Conservation (phyloP, 2,888 invertebrate genomes). For the Apotomis betuletana region DNA sequence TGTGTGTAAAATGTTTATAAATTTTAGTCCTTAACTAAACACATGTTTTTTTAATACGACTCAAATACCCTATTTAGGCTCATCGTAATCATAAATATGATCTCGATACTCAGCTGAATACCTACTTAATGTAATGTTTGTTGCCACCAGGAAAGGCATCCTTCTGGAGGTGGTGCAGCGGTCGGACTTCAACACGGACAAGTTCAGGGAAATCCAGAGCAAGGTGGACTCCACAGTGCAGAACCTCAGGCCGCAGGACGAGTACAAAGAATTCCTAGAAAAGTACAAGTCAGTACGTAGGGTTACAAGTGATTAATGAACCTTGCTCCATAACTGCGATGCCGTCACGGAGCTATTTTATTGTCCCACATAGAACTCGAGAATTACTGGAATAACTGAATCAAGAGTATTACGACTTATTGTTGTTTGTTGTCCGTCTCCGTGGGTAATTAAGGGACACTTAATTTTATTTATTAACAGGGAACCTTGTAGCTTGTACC, state of each 20-base stretch:
- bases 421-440: too few relatives aligned
- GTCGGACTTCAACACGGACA: slow-evolving; percentile 91
- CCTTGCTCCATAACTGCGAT: background rate
- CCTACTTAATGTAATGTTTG: slow-evolving; percentile 22
- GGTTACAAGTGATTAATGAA: slow-evolving; percentile 14
- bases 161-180: slow-evolving; percentile 91
- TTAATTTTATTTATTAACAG: too few relatives aligned
- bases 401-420: too few relatives aligned
- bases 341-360: background rate
- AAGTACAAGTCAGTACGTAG: slow-evolving; percentile 89
- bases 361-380: background rate
- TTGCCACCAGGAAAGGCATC: slow-evolving; percentile 87
- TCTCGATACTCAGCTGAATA: background rate
- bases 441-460: too few relatives aligned
- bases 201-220: slow-evolving; percentile 90
- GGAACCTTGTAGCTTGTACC: too few relatives aligned
- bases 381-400: too few relatives aligned
- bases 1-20: too few relatives aligned
- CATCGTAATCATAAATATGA: too few relatives aligned
- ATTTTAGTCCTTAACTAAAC: too few relatives aligned
- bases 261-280: slow-evolving; percentile 94
- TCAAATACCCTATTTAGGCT: too few relatives aligned
- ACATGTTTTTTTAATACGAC: too few relatives aligned
- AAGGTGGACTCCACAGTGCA: slow-evolving; percentile 90
- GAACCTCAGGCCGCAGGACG: slow-evolving; percentile 91